phyloP scores from a whole-genome alignment of 2,113 vertebrate species.

The Elephas maximus region DNA sequence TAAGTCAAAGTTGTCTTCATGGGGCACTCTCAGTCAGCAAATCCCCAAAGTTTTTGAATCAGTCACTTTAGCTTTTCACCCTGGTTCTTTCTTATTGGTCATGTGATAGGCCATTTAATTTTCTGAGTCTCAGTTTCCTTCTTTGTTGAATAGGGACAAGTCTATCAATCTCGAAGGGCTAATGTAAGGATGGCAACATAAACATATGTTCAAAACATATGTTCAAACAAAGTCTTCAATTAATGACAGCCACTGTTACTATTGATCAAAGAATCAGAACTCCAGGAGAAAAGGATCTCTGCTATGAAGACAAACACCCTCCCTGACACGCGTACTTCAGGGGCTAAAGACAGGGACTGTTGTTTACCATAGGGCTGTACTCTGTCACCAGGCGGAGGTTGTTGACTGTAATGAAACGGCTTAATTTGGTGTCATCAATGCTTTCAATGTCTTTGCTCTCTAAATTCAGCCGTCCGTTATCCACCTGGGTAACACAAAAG shows the following conservation, averaged over 20 bases:
- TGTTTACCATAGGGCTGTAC: constrained; percentile 93
- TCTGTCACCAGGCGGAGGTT: constrained; percentile 94
- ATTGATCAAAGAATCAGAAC: neutral
- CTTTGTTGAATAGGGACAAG: neutral
- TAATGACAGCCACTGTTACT: neutral
- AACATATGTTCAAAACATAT: neutral
- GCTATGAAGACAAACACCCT: neutral
- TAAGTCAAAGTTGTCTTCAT: neutral
- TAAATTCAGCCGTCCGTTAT: constrained; percentile 91
- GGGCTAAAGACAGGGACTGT: neutral
- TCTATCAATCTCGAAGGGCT: neutral
- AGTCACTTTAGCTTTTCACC: neutral
- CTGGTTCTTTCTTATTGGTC: neutral
- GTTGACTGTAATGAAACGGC: constrained; percentile 91
- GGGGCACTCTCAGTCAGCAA: neutral
- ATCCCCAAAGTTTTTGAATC: neutral
- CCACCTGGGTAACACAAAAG: constrained; percentile 89
- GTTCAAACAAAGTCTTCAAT: neutral
- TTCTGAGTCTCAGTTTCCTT: neutral
- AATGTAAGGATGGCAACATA: neutral
- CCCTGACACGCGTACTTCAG: neutral
- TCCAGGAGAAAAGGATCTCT: neutral
- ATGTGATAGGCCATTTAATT: neutral
- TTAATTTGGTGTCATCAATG: constrained; percentile 89
- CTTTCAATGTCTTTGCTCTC: constrained; percentile 82